Conservation (phyloP, 2,888 invertebrate species). For the Acanthococcus lagerstroemiae region DNA sequence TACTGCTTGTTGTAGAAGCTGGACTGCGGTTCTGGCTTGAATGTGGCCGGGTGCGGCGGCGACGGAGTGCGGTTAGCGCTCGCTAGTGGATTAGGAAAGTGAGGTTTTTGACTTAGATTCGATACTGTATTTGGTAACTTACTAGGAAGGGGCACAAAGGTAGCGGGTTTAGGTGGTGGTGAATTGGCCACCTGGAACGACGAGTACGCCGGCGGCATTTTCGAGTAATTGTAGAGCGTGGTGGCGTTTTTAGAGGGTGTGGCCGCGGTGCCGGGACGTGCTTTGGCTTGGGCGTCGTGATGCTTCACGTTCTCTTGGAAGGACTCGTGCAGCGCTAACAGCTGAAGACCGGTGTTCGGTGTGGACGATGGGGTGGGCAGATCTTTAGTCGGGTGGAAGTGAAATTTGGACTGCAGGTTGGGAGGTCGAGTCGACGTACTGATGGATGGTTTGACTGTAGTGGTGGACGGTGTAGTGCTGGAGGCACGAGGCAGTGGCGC, state of each 20-base stretch:
- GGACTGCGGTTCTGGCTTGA: not conserved
- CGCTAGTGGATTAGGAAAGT: slow-evolving; percentile 6
- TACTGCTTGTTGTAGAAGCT: slow-evolving; percentile 1
- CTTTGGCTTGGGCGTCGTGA: slow-evolving; percentile 32
- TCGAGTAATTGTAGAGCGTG: no score
- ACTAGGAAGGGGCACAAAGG: slow-evolving; percentile 5
- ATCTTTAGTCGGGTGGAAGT: not conserved
- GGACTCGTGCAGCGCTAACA: slow-evolving; percentile 38
- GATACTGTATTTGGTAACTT: slow-evolving; percentile 28
- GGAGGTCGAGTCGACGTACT: slow-evolving; percentile 35
- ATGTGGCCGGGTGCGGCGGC: not conserved
- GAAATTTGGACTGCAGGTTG: slow-evolving; percentile 34
- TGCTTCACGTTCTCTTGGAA: slow-evolving; percentile 38
- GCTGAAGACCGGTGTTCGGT: slow-evolving; percentile 37
- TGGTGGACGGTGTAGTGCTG: slow-evolving; percentile 41
- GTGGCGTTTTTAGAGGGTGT: slow-evolving; percentile 16
- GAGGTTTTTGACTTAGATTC: slow-evolving; percentile 27
- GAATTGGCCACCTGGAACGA: not conserved
- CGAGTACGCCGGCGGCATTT: not conserved
- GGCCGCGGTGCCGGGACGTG: slow-evolving; percentile 32
- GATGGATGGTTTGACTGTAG: slow-evolving; percentile 38
- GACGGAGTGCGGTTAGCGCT: slow-evolving; percentile 12
- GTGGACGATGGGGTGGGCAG: slow-evolving; percentile 33
- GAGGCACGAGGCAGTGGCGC: slow-evolving; percentile 20
- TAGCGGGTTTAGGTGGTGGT: not conserved